These are phyloP conservation scores for Eira barbara DNA, from an alignment of 2,113 vertebrate species.

Conservation along the genomic window DNA sequence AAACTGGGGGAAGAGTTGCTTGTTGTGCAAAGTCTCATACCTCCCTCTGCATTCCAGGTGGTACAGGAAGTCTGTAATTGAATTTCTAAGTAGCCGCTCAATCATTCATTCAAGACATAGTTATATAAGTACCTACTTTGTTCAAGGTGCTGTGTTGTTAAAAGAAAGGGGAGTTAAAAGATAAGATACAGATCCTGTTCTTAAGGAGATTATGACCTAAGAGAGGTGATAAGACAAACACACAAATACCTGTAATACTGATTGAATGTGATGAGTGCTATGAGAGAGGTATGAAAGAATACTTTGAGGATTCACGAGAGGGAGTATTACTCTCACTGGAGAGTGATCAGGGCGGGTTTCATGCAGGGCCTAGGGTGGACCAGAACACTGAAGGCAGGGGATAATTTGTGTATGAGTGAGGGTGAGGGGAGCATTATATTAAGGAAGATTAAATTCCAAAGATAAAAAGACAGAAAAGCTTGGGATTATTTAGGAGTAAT, in stretches of 20 bases:
- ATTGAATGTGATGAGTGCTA: slow-evolving; percentile 12
- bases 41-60: slow-evolving; percentile 14
- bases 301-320: neutral
- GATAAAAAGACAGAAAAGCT: neutral
- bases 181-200: slow-evolving; percentile 52
- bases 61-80: slow-evolving; percentile 50
- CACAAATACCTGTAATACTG: slow-evolving; percentile 34
- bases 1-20: slow-evolving; percentile 37
- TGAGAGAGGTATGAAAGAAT: slow-evolving; percentile 13
- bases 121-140: slow-evolving; percentile 55
- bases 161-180: slow-evolving; percentile 57
- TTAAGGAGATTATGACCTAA: slow-evolving; percentile 59
- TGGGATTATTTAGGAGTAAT: neutral
- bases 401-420: neutral
- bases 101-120: slow-evolving; percentile 34
- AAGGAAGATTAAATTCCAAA: slow-evolving; percentile 5
- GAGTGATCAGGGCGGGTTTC: neutral
- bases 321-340: slow-evolving; percentile 25
- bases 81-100: slow-evolving; percentile 63
- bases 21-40: slow-evolving; percentile 32
- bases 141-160: slow-evolving; percentile 53
- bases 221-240: slow-evolving; percentile 44
- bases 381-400: neutral
- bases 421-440: neutral
- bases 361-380: neutral